Base-by-base conservation (phyloP, 2,888 invertebrate genomes). In the Hirtodrosophila cameraria region DNA sequence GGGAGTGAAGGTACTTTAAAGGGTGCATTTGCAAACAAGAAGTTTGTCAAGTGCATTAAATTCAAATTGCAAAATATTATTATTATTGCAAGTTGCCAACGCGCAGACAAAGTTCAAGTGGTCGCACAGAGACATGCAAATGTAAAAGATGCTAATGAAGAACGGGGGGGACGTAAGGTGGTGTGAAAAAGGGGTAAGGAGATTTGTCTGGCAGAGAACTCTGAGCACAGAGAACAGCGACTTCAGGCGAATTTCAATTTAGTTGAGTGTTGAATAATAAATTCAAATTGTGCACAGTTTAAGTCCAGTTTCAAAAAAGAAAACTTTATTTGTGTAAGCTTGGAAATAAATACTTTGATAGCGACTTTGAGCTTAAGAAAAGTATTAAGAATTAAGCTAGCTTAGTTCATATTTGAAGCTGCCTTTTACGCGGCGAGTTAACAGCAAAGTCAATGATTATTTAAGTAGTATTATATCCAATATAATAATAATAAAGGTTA, bases 121-220 rank as follows among this genome's bases (percentile, higher is more conserved):
- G 45, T 38, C 38, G 55, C 18, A 13, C 7, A 23, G 54, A 57
- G 78, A 82, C 83, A 77, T 73, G 82, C 50, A 61, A 85, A 64
- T 85, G 42, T n/a, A n/a, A n/a, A 58, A 85, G 87, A 85, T 84
- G 82, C 74, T 81, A 86, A 86, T 81, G 65, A 77, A 66, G 42
- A 18, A 8, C 3, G 11, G 1, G 12, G n/a, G 12, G 33, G 8
- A 3, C 11, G 15, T 1, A 16, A 1, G n/a, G 12, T 28, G 8
- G 2, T n/a, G 15, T 1, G 20, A 1, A 3, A 6, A 33, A 25
- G 8, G 15, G 25, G 16, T 33, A 5, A 18, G 7, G 15, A 1
- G 1, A 1, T 70, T 54, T 28, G 28, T 30, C 20, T 54, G 20
- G 20, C 27, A 11, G 25, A 39, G 38, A 28, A 42, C 16, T 8